phyloP scores from a whole-genome alignment of 2,797 vertebrate genomes.

The Hippoglossus hippoglossus region DNA sequence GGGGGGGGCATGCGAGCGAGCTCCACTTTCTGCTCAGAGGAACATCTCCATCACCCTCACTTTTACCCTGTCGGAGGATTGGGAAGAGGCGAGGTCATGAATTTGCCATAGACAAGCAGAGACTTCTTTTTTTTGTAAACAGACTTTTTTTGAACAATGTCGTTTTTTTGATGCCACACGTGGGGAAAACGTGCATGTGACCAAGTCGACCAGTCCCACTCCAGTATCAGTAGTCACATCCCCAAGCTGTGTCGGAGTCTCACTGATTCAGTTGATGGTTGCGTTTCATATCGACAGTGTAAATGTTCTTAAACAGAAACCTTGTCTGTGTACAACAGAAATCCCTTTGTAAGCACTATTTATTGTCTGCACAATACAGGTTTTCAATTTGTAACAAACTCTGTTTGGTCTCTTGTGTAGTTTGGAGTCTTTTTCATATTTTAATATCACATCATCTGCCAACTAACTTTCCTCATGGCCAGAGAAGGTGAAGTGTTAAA shows the following conservation, averaged over 20 bases:
- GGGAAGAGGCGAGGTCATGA: conserved; percentile 44
- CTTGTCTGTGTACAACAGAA: conserved; percentile 85
- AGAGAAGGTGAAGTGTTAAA: too few species aligned
- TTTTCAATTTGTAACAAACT: conserved; percentile 83
- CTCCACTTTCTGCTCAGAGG: conserved; percentile 75
- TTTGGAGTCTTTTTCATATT: background rate
- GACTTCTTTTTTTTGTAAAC: conserved; percentile 76
- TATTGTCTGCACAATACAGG: conserved; percentile 95
- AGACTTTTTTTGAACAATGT: conserved; percentile 75
- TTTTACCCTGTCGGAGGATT: conserved; percentile 55
- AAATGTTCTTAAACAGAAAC: conserved; percentile 84
- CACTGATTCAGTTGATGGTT: conserved; percentile 65
- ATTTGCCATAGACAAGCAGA: conserved; percentile 60
- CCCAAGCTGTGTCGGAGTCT: conserved; percentile 72
- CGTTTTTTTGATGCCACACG: conserved; percentile 71
- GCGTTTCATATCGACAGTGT: conserved; percentile 84
- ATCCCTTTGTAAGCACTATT: conserved; percentile 94
- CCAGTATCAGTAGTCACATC: conserved; percentile 81
- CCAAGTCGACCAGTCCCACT: conserved; percentile 84
- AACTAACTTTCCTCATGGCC: too few species aligned
- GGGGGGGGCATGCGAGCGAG: conserved; percentile 45
- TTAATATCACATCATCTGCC: conserved; percentile 1
- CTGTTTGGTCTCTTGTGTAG: conserved; percentile 53
- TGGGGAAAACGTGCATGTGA: conserved; percentile 86
- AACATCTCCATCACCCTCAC: conserved; percentile 71